Percentiles rank a stretch among this genome's conserved stretches.
Conservation (phyloP, 1,140 invertebrate species). For the Nomia melanderi region DNA sequence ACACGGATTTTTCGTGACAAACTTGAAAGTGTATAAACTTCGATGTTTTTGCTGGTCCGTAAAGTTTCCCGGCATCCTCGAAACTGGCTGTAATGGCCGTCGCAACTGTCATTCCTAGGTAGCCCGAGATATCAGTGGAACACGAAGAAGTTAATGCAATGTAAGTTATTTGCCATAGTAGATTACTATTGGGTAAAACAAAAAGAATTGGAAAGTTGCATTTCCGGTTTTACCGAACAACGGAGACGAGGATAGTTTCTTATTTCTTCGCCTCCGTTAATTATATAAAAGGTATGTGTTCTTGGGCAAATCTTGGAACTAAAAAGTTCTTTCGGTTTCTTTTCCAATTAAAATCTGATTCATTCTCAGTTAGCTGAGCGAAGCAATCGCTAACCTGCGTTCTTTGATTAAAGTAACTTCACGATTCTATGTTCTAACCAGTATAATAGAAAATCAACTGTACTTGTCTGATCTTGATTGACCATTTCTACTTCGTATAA, state of each 20-base stretch:
- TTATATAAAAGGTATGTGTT: background rate
- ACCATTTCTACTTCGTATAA: too few relatives aligned
- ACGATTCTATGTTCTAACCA: too few relatives aligned
- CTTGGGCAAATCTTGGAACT: background rate
- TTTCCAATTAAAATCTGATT: background rate
- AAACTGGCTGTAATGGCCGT: conserved; percentile 43
- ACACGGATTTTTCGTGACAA: conserved; percentile 1
- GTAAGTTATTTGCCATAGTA: conserved; percentile 46
- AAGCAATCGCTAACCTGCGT: background rate
- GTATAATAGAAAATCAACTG: too few relatives aligned
- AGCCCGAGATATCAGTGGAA: conserved; percentile 33
- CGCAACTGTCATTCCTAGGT: conserved; percentile 40
- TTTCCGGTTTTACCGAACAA: background rate
- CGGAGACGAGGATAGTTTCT: conserved; percentile 10
- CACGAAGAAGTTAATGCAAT: conserved; percentile 44
- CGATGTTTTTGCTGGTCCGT: conserved; percentile 21
- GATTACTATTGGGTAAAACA: conserved; percentile 31
- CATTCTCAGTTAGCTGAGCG: background rate
- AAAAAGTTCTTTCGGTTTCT: background rate
- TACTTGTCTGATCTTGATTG: too few relatives aligned
- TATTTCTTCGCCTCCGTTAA: background rate
- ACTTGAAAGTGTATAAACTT: conserved; percentile 29
- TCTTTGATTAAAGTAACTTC: background rate
- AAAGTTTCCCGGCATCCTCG: conserved; percentile 41
- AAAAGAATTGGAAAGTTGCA: conserved; percentile 27